phyloP scores from a whole-genome alignment of 2,888 invertebrate species.

The Psylliodes chrysocephalus region DNA sequence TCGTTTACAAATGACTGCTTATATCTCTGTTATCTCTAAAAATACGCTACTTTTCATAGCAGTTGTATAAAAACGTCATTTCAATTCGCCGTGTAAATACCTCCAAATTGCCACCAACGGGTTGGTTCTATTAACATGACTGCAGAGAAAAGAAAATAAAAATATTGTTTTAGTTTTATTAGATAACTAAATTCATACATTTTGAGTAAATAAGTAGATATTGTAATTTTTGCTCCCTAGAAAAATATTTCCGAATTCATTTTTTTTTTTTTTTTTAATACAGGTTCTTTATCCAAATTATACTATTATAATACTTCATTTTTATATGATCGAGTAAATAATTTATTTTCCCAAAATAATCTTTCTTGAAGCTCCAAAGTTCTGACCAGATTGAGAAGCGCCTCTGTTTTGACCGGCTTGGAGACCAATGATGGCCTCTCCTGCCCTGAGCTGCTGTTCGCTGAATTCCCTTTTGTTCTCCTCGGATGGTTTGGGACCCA shows the following conservation, averaged over 20 bases:
- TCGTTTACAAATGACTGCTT: too few relatives aligned
- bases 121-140: too few relatives aligned
- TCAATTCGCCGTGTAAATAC: too few relatives aligned
- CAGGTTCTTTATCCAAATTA: not conserved
- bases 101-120: too few relatives aligned
- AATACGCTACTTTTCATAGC: too few relatives aligned
- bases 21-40: too few relatives aligned
- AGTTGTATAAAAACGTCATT: too few relatives aligned
- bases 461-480: constrained; percentile 85
- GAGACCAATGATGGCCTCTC: constrained; percentile 84
- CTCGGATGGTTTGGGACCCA: constrained; percentile 88
- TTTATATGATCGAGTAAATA: not conserved
- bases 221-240: not conserved
- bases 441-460: constrained; percentile 84
- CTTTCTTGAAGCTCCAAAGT: constrained; percentile 85
- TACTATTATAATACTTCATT: not conserved
- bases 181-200: not conserved
- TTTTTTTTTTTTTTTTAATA: not conserved
- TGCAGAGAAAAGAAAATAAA: too few relatives aligned
- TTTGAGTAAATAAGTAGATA: not conserved
- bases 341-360: constrained; percentile 80
- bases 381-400: constrained; percentile 87
- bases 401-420: constrained; percentile 90
- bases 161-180: too few relatives aligned
- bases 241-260: not conserved